Evolutionary conservation across 2,113 vertebrate species (phyloP).

Genomic region (Chitala chitala): DNA sequence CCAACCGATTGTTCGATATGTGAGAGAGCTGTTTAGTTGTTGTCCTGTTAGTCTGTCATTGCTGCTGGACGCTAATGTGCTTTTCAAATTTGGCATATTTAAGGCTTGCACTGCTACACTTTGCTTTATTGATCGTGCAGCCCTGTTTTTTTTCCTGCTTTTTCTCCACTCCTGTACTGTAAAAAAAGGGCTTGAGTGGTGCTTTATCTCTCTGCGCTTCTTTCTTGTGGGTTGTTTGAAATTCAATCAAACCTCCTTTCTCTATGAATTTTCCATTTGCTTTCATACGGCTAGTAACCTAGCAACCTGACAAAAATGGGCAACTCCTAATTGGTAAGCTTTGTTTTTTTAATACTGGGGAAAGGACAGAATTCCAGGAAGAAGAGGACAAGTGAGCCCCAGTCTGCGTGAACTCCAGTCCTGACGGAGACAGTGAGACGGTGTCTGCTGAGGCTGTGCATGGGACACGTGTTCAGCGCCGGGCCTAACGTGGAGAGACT

Average conservation of each 20-base stretch:
- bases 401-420: neutral
- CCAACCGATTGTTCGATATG: neutral
- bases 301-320: slow-evolving; percentile 18
- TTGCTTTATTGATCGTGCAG: neutral
- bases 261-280: slow-evolving; percentile 21
- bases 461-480: no score
- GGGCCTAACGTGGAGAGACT: no score
- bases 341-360: neutral
- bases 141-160: neutral
- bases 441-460: neutral
- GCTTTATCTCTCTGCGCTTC: slow-evolving; percentile 2
- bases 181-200: neutral
- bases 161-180: neutral
- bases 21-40: neutral
- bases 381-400: slow-evolving; percentile 1
- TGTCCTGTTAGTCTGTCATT: neutral
- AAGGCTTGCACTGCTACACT: neutral
- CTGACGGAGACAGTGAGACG: neutral
- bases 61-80: neutral
- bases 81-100: neutral
- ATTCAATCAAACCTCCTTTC: slow-evolving; percentile 10
- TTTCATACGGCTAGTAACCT: slow-evolving; percentile 9
- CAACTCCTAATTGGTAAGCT: slow-evolving; percentile 20
- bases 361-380: neutral
- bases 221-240: slow-evolving; percentile 8